Evolutionary conservation across 2,113 vertebrate genomes (phyloP).

Genomic region (Gila orcuttii): DNA sequence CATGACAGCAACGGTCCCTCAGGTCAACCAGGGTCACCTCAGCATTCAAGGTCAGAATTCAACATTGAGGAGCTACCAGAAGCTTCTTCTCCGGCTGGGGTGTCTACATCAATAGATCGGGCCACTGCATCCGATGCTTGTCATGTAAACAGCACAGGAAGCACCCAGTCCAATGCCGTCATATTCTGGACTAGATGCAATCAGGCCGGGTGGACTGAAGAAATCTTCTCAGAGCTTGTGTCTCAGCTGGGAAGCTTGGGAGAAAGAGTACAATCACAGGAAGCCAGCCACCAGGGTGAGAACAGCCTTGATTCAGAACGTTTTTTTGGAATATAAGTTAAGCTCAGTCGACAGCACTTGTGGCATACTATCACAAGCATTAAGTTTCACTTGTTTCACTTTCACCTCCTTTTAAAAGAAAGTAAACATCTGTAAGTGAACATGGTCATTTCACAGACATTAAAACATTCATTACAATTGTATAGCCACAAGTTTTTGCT

Average conservation of each 20-base stretch:
- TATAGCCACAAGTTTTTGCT: no score
- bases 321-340: not conserved
- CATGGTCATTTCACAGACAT: not conserved
- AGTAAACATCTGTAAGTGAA: not conserved
- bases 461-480: not conserved
- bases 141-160: no score
- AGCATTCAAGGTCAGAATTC: not conserved
- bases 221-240: constrained; percentile 67
- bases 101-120: not conserved
- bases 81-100: not conserved
- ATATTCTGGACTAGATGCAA: constrained; percentile 74
- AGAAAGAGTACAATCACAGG: constrained; percentile 62
- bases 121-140: not conserved
- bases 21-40: not conserved
- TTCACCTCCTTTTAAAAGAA: no score
- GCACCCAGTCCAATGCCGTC: not conserved
- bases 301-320: not conserved
- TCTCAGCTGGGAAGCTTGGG: constrained; percentile 61
- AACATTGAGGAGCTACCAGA: not conserved
- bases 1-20: not conserved
- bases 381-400: not conserved
- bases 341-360: not conserved
- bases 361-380: not conserved
- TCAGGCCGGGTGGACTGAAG: constrained; percentile 63
- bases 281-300: constrained; percentile 73